These are phyloP conservation scores for Mastomys natalensis DNA, from an alignment of 2,113 vertebrate genomes.

Conservation along the genomic window DNA sequence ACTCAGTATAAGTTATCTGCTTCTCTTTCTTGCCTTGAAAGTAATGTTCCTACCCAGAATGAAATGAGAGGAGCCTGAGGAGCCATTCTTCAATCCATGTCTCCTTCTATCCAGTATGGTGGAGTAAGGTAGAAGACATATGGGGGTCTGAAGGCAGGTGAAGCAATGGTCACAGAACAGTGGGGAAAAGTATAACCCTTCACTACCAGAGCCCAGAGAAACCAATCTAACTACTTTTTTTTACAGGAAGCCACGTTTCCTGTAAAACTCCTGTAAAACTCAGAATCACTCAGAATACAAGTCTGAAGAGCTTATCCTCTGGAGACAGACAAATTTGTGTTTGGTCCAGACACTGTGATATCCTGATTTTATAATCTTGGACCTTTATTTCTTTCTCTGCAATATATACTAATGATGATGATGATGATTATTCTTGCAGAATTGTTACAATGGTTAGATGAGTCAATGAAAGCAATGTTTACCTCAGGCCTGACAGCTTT, in stretches of 20 bases:
- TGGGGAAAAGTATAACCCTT: background rate
- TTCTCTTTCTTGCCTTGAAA: conserved; percentile 29
- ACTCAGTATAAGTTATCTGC: conserved; percentile 29
- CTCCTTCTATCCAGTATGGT: background rate
- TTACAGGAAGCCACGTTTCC: background rate
- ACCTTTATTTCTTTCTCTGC: background rate
- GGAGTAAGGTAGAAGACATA: background rate
- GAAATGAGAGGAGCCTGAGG: background rate
- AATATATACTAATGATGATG: background rate
- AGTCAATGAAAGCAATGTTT: background rate
- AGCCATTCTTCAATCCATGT: background rate
- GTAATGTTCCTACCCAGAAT: background rate
- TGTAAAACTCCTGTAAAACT: background rate
- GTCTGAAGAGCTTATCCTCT: background rate
- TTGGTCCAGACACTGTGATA: background rate
- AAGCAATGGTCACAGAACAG: background rate
- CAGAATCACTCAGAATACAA: background rate
- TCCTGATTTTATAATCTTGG: background rate
- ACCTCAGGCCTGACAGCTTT: background rate
- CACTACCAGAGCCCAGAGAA: background rate
- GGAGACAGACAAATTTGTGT: background rate
- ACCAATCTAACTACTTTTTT: background rate
- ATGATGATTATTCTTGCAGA: background rate
- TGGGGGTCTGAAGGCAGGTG: background rate
- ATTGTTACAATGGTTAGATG: background rate